Evolutionary conservation across 2,113 vertebrate genomes (phyloP).

Genomic region (Mesembrinibis cayennensis): DNA sequence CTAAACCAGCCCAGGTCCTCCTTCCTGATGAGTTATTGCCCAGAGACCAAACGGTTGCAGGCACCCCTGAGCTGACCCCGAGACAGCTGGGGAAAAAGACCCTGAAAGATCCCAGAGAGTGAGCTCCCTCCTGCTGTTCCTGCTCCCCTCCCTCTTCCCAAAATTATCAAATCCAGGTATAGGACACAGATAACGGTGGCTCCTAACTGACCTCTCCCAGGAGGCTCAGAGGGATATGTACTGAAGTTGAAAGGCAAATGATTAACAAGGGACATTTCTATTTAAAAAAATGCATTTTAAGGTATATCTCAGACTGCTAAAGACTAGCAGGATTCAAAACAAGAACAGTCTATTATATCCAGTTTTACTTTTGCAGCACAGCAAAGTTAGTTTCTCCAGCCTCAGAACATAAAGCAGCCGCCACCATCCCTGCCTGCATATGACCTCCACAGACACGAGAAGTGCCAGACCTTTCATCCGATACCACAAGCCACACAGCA

Average conservation of each 20-base stretch:
- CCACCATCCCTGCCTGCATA: not conserved
- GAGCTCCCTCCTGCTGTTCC: not conserved
- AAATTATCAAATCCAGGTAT: not conserved
- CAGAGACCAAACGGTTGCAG: not conserved
- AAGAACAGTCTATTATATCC: not conserved
- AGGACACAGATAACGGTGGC: not conserved
- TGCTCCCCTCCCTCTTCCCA: not conserved
- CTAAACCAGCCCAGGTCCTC: not conserved
- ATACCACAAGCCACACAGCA: conserved; percentile 21
- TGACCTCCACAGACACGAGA: not conserved
- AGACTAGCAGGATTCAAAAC: not conserved
- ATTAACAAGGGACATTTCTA: not conserved
- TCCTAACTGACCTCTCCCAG: not conserved
- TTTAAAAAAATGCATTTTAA: not conserved
- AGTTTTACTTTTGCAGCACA: not conserved
- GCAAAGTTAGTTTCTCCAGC: not conserved
- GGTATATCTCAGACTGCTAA: not conserved
- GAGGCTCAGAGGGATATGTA: not conserved
- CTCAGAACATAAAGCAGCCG: not conserved
- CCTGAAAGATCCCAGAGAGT: not conserved
- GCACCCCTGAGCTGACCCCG: not conserved
- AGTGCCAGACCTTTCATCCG: not conserved
- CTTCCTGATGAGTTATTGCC: not conserved
- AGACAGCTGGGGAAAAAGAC: not conserved
- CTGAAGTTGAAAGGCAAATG: not conserved